Base-by-base conservation (phyloP, 2,888 invertebrate genomes). In the Heliconius cydno region DNA sequence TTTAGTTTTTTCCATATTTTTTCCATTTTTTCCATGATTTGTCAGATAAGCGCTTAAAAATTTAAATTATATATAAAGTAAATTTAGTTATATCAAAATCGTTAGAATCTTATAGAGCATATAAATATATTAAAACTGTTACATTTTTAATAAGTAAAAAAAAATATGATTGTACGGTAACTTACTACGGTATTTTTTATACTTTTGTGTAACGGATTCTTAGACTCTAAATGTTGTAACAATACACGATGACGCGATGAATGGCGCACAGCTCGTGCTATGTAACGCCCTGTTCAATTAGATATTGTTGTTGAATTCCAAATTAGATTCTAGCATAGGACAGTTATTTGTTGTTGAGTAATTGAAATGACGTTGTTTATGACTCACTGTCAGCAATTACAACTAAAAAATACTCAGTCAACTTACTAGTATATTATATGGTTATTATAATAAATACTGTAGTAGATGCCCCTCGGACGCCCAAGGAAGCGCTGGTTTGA, bases 281-380 rank as follows among this genome's bases (percentile, higher is more conserved):
- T 84, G 88, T 84, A 88, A 88, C 94, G 94, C 94, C 94, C 92
- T 90, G 88, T 86, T 86, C 88, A 90, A 92, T 92, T 90, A 92
- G 88, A 87, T 88, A 89, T 89, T 87, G 89, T 88, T 90, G 88
- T 89, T 91, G 92, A 92, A 92, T 92, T 90, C 88, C 87, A 92
- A 93, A 93, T 93, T 89, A 92, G 91, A 89, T 88, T 89, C 86
- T 86, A 86, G 87, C 88, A 81, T 81, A 83, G 79, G 80, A 82
- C 83, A 85, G 84, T 82, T 84, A 83, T 83, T 83, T 81, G 85
- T 81, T 84, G 86, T 90, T 91, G 88, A 87, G 91, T 92, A 92
- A 92, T 91, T 90, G 88, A 89, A 91, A 90, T 85, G 85, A 85
- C 89, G 90, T 88, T 89, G 87, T 87, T 86, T 86, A 87, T 90